These are phyloP conservation scores for Marmota flaviventris DNA, from an alignment of 2,113 vertebrate species.

Conservation along the genomic window DNA sequence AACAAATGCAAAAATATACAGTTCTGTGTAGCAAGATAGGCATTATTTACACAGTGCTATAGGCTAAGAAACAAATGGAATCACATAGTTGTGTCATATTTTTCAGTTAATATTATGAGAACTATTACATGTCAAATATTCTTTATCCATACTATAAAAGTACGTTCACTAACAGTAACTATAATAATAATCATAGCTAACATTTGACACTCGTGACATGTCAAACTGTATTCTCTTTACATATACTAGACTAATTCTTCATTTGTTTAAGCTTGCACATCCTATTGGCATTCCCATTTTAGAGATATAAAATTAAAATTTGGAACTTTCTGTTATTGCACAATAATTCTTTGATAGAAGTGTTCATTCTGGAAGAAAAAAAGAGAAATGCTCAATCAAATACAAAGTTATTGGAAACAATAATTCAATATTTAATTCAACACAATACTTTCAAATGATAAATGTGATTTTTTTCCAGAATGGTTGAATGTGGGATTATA, in stretches of 20 bases:
- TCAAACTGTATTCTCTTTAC: background rate
- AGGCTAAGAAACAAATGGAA: background rate
- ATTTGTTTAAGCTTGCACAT: background rate
- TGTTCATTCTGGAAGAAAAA: background rate
- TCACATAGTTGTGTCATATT: background rate
- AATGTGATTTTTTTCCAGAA: background rate
- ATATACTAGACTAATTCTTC: background rate
- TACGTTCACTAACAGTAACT: background rate
- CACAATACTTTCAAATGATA: background rate
- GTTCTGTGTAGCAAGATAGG: background rate
- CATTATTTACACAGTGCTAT: background rate
- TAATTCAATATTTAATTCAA: background rate
- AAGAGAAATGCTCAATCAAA: background rate
- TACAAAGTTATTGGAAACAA: background rate
- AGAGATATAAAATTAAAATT: background rate
- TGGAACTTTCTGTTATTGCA: background rate
- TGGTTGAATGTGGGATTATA: background rate
- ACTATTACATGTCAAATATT: background rate
- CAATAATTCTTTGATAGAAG: background rate
- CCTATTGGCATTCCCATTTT: background rate
- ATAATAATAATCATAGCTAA: background rate
- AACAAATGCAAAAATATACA: background rate
- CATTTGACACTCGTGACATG: background rate
- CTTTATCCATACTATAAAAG: background rate
- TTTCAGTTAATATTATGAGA: background rate